phyloP scores from a whole-genome alignment of 2,888 invertebrate species.

The Ectemnius cavifrons region DNA sequence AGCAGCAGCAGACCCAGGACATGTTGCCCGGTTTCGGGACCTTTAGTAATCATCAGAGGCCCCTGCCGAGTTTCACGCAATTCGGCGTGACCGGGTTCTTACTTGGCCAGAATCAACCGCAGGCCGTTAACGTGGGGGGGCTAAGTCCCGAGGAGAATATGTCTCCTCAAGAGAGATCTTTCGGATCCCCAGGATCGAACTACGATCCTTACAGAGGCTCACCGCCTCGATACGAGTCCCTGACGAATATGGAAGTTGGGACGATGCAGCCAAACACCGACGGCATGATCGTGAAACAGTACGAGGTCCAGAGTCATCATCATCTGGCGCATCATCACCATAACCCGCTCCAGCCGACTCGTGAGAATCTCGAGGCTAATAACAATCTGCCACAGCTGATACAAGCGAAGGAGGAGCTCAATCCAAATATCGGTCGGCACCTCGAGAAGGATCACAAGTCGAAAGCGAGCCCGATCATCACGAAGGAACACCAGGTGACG shows the following conservation, averaged over 20 bases:
- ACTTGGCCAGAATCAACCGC: slow-evolving; percentile 79
- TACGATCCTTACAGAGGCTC: slow-evolving; percentile 63
- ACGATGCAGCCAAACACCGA: slow-evolving; percentile 54
- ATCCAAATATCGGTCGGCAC: slow-evolving; percentile 59
- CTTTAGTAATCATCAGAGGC: slow-evolving; percentile 75
- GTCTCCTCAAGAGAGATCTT: slow-evolving; percentile 78
- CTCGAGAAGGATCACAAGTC: slow-evolving; percentile 34
- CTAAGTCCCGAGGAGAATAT: slow-evolving; percentile 81
- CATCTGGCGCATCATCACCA: background rate
- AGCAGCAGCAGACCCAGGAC: slow-evolving; percentile 78
- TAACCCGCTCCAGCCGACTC: slow-evolving; percentile 30
- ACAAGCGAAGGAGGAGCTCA: slow-evolving; percentile 65
- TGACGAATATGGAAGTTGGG: slow-evolving; percentile 47
- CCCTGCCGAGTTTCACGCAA: slow-evolving; percentile 84
- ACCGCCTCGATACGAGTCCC: slow-evolving; percentile 66
- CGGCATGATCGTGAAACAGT: slow-evolving; percentile 61
- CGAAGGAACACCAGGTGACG: slow-evolving; percentile 67
- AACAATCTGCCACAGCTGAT: slow-evolving; percentile 64
- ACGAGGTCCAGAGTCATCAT: slow-evolving; percentile 51
- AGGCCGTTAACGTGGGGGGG: slow-evolving; percentile 90
- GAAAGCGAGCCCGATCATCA: slow-evolving; percentile 44
- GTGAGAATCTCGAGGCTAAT: slow-evolving; percentile 63
- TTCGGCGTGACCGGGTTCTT: slow-evolving; percentile 81
- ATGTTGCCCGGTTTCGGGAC: slow-evolving; percentile 72
- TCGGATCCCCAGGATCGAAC: slow-evolving; percentile 70